Conservation (phyloP, 2,113 vertebrate genomes). For the Pimephales promelas region DNA sequence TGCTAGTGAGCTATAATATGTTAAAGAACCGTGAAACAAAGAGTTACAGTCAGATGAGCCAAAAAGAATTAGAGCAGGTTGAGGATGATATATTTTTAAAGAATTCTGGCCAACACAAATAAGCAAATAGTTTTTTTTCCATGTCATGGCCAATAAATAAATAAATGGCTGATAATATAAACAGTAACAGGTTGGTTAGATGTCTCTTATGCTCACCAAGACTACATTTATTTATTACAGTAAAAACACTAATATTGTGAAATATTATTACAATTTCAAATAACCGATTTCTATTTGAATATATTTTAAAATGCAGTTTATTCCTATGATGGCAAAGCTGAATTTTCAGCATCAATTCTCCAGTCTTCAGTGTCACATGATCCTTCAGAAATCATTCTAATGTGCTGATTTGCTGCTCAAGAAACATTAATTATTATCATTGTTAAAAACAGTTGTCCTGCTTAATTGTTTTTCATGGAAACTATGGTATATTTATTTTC, state of each 20-base stretch:
- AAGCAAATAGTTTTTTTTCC: neutral
- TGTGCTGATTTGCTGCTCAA: neutral
- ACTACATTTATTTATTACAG: neutral
- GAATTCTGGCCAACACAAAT: neutral
- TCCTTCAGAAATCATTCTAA: neutral
- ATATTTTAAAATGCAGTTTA: no score
- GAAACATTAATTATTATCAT: neutral
- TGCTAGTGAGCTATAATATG: neutral
- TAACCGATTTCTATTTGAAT: no score
- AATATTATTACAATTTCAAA: neutral
- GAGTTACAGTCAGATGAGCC: neutral
- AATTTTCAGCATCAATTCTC: neutral
- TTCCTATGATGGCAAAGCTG: neutral
- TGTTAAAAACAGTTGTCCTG: neutral
- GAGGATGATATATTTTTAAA: neutral
- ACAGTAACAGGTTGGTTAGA: neutral
- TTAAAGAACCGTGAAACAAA: slow-evolving; percentile 3
- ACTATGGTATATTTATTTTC: no score
- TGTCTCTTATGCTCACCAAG: neutral
- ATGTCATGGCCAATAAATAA: neutral
- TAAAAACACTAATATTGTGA: neutral
- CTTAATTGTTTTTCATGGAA: neutral
- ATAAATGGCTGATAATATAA: neutral
- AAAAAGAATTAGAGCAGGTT: neutral
- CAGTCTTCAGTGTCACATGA: neutral